Percentiles rank a stretch among this genome's conserved stretches.
Conservation (phyloP, 2,797 vertebrate genomes). For the Echiichthys vipera region DNA sequence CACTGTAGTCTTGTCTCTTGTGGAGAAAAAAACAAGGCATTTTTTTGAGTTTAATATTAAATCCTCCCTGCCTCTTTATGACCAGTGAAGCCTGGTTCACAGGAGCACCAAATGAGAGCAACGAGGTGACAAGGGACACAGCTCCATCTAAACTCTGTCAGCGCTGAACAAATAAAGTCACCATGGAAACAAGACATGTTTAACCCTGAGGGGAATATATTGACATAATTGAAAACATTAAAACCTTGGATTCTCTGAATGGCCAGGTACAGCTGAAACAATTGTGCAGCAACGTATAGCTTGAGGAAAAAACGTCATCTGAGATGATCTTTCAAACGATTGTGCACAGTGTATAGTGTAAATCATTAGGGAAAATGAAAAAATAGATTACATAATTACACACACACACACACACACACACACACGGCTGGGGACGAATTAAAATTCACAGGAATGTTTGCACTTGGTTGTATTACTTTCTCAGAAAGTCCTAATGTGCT, state of each 20-base stretch:
- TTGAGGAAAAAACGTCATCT: background rate
- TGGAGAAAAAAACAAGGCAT: conserved; percentile 13
- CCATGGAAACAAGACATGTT: conserved; percentile 57
- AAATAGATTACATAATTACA: too few species aligned
- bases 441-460: background rate
- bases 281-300: too few species aligned
- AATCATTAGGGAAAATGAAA: too few species aligned
- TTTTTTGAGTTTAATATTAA: conserved; percentile 16
- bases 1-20: background rate
- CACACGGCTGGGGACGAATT: too few species aligned
- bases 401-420: too few species aligned
- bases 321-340: background rate
- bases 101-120: conserved; percentile 2
- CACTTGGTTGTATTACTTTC: background rate
- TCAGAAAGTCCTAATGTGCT: background rate
- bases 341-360: background rate
- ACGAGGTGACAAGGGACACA: background rate
- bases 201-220: conserved; percentile 27
- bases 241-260: conserved; percentile 12
- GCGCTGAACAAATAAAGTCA: conserved; percentile 41
- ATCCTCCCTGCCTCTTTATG: background rate
- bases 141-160: conserved; percentile 20
- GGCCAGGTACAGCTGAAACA: conserved; percentile 5
- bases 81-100: background rate
- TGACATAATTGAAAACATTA: conserved; percentile 39